Conservation (phyloP, 2,113 vertebrate genomes). For the Prietella phreatophila region DNA sequence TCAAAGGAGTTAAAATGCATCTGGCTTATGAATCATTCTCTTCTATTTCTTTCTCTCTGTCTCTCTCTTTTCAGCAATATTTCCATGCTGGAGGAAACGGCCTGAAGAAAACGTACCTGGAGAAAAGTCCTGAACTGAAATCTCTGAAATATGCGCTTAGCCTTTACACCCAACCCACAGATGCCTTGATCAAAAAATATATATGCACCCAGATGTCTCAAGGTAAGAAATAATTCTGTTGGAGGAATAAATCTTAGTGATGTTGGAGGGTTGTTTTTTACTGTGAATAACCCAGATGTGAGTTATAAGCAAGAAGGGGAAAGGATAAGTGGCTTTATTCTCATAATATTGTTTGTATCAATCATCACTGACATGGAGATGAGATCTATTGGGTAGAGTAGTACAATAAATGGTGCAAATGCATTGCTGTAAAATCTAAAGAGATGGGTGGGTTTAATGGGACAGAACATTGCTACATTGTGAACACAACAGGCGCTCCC, state of each 20-base stretch:
- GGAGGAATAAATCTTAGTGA: not conserved
- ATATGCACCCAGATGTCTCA: conserved; percentile 92
- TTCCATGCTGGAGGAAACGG: conserved; percentile 98
- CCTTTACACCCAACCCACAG: conserved; percentile 97
- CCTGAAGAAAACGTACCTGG: conserved; percentile 95
- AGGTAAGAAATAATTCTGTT: conserved; percentile 73
- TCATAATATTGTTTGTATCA: not conserved
- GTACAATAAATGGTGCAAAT: not conserved
- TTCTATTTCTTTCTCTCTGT: not conserved
- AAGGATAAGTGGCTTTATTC: not conserved
- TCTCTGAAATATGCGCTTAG: conserved; percentile 94
- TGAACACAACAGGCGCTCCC: not conserved
- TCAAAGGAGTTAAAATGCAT: not conserved
- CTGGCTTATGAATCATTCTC: not conserved
- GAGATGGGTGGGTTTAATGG: not conserved
- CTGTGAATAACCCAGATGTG: not conserved
- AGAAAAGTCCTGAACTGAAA: conserved; percentile 93
- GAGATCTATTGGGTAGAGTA: not conserved
- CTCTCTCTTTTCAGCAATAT: conserved; percentile 81
- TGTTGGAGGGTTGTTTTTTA: not conserved
- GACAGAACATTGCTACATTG: not conserved
- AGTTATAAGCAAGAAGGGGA: not conserved
- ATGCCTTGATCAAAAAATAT: conserved; percentile 97
- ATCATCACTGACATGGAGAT: not conserved
- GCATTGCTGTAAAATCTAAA: not conserved